phyloP scores from a whole-genome alignment of 2,888 invertebrate species.

The Thecophora atra region DNA sequence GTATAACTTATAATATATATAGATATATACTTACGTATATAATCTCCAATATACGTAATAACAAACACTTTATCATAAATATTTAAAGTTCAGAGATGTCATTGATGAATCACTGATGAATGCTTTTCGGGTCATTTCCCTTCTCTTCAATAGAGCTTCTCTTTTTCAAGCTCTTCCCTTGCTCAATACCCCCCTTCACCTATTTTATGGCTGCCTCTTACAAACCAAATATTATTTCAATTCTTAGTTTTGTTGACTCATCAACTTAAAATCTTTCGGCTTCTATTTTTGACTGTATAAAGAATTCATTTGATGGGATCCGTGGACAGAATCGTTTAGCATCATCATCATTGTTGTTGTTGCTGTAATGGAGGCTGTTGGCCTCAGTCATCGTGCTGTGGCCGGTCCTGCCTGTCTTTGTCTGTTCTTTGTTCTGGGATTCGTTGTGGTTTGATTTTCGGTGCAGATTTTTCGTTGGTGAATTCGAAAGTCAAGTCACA shows the following conservation, averaged over 20 bases:
- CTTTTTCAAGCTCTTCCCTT: background rate
- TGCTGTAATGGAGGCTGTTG: background rate
- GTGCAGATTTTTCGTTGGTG: background rate
- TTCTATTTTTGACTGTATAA: background rate
- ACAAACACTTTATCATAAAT: too few relatives aligned
- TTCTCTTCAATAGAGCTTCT: background rate
- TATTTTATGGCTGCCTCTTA: conserved; percentile 4
- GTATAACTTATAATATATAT: too few relatives aligned
- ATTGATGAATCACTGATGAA: too few relatives aligned
- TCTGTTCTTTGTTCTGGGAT: too few relatives aligned
- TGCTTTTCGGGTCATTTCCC: background rate
- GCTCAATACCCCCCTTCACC: background rate
- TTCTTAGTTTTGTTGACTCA: conserved; percentile 26
- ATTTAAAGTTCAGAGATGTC: too few relatives aligned
- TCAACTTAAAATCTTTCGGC: conserved; percentile 10
- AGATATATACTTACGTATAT: too few relatives aligned
- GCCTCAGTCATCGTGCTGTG: background rate
- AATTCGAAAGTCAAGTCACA: conserved; percentile 21
- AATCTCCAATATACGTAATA: too few relatives aligned
- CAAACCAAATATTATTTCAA: conserved; percentile 4
- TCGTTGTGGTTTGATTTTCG: too few relatives aligned
- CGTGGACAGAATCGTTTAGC: background rate
- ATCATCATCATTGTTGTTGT: background rate
- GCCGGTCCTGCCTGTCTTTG: background rate
- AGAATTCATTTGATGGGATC: background rate